These are phyloP conservation scores for Thereuonema tuberculata DNA, from an alignment of 1,140 invertebrate genomes.

Conservation along the genomic window DNA sequence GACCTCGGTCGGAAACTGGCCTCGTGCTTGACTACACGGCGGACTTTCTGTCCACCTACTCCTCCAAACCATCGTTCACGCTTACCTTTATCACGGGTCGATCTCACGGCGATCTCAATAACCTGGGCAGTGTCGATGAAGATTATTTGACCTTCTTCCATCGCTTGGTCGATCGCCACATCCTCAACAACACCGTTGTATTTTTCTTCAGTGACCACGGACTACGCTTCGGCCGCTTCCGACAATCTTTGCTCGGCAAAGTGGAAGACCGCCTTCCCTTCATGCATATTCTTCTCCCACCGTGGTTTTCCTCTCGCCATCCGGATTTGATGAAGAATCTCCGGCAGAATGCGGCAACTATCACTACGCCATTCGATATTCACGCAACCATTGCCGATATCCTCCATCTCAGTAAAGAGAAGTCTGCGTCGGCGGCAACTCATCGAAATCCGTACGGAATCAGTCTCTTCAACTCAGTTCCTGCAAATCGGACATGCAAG, in stretches of 20 bases:
- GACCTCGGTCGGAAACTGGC: neutral
- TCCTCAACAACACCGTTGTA: slow-evolving; percentile 37
- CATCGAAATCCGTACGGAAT: slow-evolving; percentile 24
- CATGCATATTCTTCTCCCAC: slow-evolving; percentile 36
- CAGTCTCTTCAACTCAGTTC: slow-evolving; percentile 27
- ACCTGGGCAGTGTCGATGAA: slow-evolving; percentile 25
- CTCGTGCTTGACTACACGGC: neutral
- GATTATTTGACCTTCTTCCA: slow-evolving; percentile 28
- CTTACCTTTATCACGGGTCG: slow-evolving; percentile 31
- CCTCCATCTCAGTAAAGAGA: slow-evolving; percentile 10
- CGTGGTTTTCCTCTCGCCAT: slow-evolving; percentile 30
- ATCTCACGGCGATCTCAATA: slow-evolving; percentile 29
- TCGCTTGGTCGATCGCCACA: slow-evolving; percentile 19
- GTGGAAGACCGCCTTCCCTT: slow-evolving; percentile 45
- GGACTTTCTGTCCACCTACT: neutral
- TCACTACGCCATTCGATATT: slow-evolving; percentile 36
- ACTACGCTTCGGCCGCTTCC: slow-evolving; percentile 37
- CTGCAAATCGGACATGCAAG: slow-evolving; percentile 29
- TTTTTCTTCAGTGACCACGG: slow-evolving; percentile 45
- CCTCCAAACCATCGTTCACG: neutral
- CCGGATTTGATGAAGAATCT: slow-evolving; percentile 27
- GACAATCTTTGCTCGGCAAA: slow-evolving; percentile 37
- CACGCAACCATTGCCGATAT: slow-evolving; percentile 25
- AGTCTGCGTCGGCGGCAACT: no score
- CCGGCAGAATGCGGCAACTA: slow-evolving; percentile 27